A percentile compares a stretch with the other conserved stretches of the same genome.
Evolutionary conservation across 2,797 vertebrate species (phyloP).

Genomic region (Bradypodion ventrale): DNA sequence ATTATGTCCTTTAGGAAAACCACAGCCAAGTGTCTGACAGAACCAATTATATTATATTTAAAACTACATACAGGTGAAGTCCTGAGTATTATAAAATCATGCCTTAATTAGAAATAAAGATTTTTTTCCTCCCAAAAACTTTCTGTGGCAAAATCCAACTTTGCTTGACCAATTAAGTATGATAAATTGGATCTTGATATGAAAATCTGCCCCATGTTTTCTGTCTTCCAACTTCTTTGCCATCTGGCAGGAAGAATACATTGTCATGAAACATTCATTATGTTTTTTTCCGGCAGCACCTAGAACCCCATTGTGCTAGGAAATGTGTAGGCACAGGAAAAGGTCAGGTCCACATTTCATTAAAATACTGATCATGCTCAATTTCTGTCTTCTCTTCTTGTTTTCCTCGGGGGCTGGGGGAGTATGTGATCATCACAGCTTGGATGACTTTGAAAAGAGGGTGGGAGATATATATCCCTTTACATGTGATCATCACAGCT

Average conservation of each 20-base stretch:
- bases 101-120: background rate
- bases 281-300: conserved; percentile 32
- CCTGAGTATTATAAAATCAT: background rate
- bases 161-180: conserved; percentile 16
- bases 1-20: conserved; percentile 1
- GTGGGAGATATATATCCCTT: background rate
- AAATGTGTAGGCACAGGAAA: conserved; percentile 25
- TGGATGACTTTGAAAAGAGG: background rate
- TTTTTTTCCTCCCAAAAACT: background rate
- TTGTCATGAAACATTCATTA: conserved; percentile 41
- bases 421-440: background rate
- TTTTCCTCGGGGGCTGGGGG: too few relatives aligned
- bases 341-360: conserved; percentile 22
- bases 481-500: background rate
- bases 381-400: background rate
- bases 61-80: background rate
- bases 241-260: conserved; percentile 40
- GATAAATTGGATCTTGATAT: conserved; percentile 26
- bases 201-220: conserved; percentile 19
- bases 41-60: conserved; percentile 8
- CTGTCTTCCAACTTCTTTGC: conserved; percentile 3
- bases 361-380: conserved; percentile 13
- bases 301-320: conserved; percentile 29
- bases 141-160: background rate
- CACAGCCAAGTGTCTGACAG: background rate